These are phyloP conservation scores for Taphrorychus bicolor DNA, from an alignment of 2,888 invertebrate genomes.

Conservation along the genomic window DNA sequence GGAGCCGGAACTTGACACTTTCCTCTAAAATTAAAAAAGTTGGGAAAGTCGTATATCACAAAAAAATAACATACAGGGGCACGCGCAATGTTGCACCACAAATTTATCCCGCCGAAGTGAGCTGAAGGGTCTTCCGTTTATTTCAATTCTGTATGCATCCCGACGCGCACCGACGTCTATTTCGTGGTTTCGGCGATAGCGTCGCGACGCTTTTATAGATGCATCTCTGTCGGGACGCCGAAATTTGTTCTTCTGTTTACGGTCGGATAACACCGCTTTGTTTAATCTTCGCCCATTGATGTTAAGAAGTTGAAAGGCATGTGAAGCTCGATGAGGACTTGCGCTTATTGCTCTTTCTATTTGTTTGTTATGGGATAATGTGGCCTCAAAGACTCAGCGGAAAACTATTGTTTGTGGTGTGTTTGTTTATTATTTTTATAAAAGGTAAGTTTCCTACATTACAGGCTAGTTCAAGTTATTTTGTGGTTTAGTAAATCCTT, in stretches of 20 bases:
- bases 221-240: background rate
- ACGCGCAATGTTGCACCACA: conserved; percentile 37
- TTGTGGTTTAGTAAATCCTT: no score
- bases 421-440: background rate
- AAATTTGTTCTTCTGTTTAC: background rate
- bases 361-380: background rate
- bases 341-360: background rate
- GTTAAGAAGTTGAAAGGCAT: background rate
- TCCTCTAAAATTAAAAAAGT: conserved; percentile 39
- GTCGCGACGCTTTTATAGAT: conserved; percentile 30
- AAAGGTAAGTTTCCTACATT: background rate
- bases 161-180: conserved; percentile 38
- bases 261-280: background rate
- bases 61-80: conserved; percentile 32
- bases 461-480: no score
- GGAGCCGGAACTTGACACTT: conserved; percentile 33
- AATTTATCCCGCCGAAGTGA: conserved; percentile 22
- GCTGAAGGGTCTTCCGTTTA: conserved; percentile 33
- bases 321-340: background rate
- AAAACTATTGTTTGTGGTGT: background rate
- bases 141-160: conserved; percentile 40
- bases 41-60: conserved; percentile 37
- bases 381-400: background rate
- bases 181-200: conserved; percentile 21
- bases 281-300: background rate